Base-by-base conservation (phyloP, 2,797 vertebrate species). In the Coregonus sp. region DNA sequence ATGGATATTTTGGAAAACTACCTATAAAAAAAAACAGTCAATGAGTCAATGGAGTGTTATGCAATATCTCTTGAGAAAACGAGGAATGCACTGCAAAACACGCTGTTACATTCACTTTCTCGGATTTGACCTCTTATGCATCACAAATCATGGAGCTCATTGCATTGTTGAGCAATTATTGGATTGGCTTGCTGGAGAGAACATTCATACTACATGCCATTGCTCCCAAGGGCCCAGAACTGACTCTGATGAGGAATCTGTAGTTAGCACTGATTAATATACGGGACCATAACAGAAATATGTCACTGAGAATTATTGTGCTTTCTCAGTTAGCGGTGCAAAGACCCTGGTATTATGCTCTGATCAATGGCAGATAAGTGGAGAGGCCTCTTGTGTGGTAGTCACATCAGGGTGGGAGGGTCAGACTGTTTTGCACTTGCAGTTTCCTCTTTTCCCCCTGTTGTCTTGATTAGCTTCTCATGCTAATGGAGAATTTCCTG, bases 401-500 rank as follows among this genome's bases (percentile, higher is more conserved):
- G 72, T 52, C 70, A 25, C 2, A 63, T 33, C 59, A 71, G 73
- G 78, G 78, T 70, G 80, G 83, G 85, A 84, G 82, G 85, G 72
- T 74, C 20, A 15, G 75, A 74, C 69, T 89, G 78, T 87, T 90
- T 87, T 84, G 75, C 76, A 78, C 79, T 84, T 73, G 77, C 83
- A 81, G 76, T 84, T 87, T 81, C 82, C 86, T 85, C 85, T 85
- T 85, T 80, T 86, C 56, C 85, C 76, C 81, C 78, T 86, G 75
- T 65, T 72, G 78, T 80, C 88, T 85, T 90, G 88, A 93, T 94
- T 91, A 92, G 82, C 78, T 82, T 81, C 78, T 86, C 79, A 66
- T 80, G 78, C 86, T 92, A 94, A 94, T 93, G 90, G 89, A 87
- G 87, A 87, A 85, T 90, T 94, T 95, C 90, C 93, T 94, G 90